Base-by-base conservation (phyloP, 1,140 invertebrate genomes). In the Sitophilus oryzae region DNA sequence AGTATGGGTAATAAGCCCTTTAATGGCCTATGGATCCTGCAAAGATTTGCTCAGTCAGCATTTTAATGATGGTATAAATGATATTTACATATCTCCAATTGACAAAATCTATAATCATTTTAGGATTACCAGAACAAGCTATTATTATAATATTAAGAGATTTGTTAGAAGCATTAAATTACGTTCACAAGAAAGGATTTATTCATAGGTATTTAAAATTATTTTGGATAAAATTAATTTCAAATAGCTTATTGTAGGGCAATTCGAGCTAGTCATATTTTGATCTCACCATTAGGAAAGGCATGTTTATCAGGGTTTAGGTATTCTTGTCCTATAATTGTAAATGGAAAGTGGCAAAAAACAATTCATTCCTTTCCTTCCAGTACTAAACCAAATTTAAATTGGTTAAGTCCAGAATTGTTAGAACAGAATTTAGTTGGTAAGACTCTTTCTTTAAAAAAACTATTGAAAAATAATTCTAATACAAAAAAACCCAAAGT, bases 371-470 rank as follows among this genome's bases (percentile, higher is more conserved):
- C 80, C 49, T 86, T 89, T 69, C 89, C 90, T 3, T 73, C 78
- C 1, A 79, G 81, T 20, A 82, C 81, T 30, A 76, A 81, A 49
- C 73, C 80, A 22, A 86, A 88, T 67, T 70, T 94, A 1, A 89
- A 90, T 70, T 94, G 90, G 89, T 76, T 91, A 1, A 91, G 89
- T 68, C 92, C 92, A 15, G 93, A 96, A 74, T 71, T 95, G n/a
- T 73, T 95, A 18, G 84, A 91, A 76, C 91, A 93, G 83, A 93
- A 94, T 76, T 74, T 95, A 50, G 76, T 63, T 57, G 68, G 67
- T 66, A 60, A 48, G n/a, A 20, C 15, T 18, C 14, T 38, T 38
- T n/a, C 8, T 4, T 21, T 38, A 35, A 35, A 16, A 16, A 22
- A 9, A 10, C 14, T 22, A 44, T 22, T 44, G 11, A 10, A 22